Evolutionary conservation across 1,140 invertebrate species (phyloP), one percentile per base, ranked within the genome.

Genomic region (Trissolcus basalis): DNA sequence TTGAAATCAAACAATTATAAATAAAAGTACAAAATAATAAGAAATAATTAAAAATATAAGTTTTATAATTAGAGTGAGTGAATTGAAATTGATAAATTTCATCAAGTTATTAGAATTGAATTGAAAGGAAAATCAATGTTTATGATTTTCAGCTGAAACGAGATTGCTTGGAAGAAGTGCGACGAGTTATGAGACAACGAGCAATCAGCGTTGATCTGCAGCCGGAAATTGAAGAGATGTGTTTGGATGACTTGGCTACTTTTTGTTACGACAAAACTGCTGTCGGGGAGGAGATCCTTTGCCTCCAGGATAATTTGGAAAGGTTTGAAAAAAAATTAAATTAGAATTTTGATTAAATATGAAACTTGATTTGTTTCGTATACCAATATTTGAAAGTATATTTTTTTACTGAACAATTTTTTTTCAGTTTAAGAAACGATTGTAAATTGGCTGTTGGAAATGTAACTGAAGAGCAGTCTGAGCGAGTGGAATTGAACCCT

Each of bases 211-310:
- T 99, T 3, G 95, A 98, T 84, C 90, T 99, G 5, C 93, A 97
- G 75, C 97, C 98, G 7, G 95, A 98, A 88, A 94, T 99, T 63
- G 97, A 99, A 89, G 93, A 95, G 81, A 90, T 90, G 39, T 99
- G 98, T 83, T 87, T 99, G 0, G 91, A 92, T 68, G 96, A 98
- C 81, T 89, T 99, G 1, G 93, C 94, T 0, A 90, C 90, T 54
- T 91, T 92, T 79, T 99, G 98, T 85, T 93, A 92, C 50, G 93
- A 96, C 53, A 93, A 95, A 85, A 94, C 93, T 16, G 92, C 92
- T 56, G 94, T 93, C 86, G 95, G 94, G 48, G 94, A 96, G 88
- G 96, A 96, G 90, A 95, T 99, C 89, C 84, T 93, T 45, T 99
- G 98, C 87, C 90, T 99, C 11, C 97, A 99, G 88, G 93, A 94